These are phyloP conservation scores for Pygoscelis adeliae DNA, from an alignment of 2,113 vertebrate genomes.

Conservation along the genomic window DNA sequence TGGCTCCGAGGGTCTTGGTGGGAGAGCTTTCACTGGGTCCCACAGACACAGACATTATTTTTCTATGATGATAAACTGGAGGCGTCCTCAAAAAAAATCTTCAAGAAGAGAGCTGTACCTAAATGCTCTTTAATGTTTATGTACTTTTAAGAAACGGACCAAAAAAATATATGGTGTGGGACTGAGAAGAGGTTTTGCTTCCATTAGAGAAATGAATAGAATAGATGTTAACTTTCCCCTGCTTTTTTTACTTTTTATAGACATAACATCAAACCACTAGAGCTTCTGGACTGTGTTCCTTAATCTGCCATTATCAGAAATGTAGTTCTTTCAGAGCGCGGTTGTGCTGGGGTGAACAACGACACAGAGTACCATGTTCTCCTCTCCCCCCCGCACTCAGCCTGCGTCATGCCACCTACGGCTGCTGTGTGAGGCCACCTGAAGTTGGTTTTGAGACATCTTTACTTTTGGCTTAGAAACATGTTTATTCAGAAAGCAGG, in stretches of 20 bases:
- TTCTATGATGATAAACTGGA: not conserved
- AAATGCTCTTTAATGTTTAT: not conserved
- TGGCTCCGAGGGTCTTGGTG: not conserved
- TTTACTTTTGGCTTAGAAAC: not conserved
- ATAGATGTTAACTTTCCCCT: not conserved
- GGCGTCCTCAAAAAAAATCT: not conserved
- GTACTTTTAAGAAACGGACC: not conserved
- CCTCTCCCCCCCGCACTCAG: not conserved
- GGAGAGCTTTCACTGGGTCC: not conserved
- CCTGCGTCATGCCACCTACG: rapidly evolving
- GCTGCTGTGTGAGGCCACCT: not conserved
- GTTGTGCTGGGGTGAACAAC: not conserved
- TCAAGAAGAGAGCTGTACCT: not conserved
- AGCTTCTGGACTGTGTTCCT: not conserved
- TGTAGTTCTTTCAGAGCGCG: rapidly evolving
- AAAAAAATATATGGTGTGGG: not conserved
- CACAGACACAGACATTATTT: rapidly evolving
- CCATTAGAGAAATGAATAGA: not conserved
- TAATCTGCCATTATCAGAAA: not conserved
- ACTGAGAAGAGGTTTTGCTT: not conserved
- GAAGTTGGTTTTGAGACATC: not conserved
- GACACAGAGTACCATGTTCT: rapidly evolving
- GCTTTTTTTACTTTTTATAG: not conserved
- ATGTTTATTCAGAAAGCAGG: not conserved
- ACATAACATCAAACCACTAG: not conserved